A percentile compares a stretch with the other conserved stretches of the same genome.
Evolutionary conservation across 1,140 invertebrate species (phyloP).

Genomic region (Brachionus manjavacas): DNA sequence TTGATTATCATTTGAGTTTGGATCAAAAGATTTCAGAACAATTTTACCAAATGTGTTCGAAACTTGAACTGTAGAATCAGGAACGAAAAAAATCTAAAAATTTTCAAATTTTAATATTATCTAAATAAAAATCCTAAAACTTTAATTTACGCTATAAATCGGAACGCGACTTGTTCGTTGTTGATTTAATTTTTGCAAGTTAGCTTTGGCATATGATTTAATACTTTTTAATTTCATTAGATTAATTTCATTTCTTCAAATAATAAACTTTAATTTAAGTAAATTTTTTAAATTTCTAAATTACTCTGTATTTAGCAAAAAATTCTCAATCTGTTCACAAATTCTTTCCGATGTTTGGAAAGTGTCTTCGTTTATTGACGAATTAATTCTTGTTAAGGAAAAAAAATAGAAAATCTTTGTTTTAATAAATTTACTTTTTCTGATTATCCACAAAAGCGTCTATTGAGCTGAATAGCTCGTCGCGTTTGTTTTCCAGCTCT

Average conservation of each 20-base stretch:
- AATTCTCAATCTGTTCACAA: conserved; percentile 37
- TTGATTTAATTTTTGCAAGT: conserved; percentile 30
- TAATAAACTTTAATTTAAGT: background rate
- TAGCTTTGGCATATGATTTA: conserved; percentile 32
- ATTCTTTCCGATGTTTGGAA: conserved; percentile 39
- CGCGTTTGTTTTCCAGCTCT: conserved; percentile 31
- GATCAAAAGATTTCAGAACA: conserved; percentile 30
- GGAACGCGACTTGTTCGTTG: conserved; percentile 10
- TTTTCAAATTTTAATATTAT: background rate
- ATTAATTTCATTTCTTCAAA: conserved; percentile 24
- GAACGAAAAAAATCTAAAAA: conserved; percentile 41
- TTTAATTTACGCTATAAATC: conserved; percentile 38
- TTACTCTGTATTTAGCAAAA: conserved; percentile 34
- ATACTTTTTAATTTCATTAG: conserved; percentile 31
- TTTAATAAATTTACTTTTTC: background rate
- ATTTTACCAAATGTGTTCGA: conserved; percentile 39
- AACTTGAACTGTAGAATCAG: conserved; percentile 30
- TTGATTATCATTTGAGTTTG: conserved; percentile 3
- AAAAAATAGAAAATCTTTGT: background rate
- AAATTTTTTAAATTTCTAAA: background rate
- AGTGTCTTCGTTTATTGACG: conserved; percentile 30
- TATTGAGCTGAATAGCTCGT: conserved; percentile 31
- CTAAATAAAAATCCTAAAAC: background rate
- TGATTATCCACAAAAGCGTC: conserved; percentile 32
- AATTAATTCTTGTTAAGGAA: background rate